Base-by-base conservation (phyloP, 2,888 invertebrate species). In the Tenthredo scrophulariae region DNA sequence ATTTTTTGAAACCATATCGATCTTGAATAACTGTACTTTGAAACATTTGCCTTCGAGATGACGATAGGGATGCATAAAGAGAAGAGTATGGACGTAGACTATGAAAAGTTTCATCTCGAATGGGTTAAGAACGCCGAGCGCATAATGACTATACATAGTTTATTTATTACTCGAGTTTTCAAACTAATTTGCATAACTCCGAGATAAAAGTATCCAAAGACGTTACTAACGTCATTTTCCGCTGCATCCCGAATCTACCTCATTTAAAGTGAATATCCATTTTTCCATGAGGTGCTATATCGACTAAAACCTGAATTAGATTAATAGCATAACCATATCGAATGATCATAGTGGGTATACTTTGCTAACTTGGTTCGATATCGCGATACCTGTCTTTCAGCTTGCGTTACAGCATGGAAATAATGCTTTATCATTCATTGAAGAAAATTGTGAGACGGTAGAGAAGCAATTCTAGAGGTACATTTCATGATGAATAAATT, bases 131-230 rank as follows among this genome's bases (percentile, higher is more conserved):
- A 83, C 43, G 70, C 46, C 29, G n/a, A 67, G 83, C 67, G 46
- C 33, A 83, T 67, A 70, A 83, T 43, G 46, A 50, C 67, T 83
- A 83, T 83, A 83, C 67, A 43, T 83, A 50, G 33, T 83, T 83
- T 83, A 83, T 83, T 83, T 83, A 83, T 67, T 40, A 83, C 83
- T 83, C 22, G 29, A 83, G 83, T 83, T 83, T 70, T 33, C 33
- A 18, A 83, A 83, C 83, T 83, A 83, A 83, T 70, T 83, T 83
- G 70, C 83, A 83, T 83, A 83, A 83, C 83, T 83, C 67, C 46
- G 33, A 46, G 83, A 83, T 67, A 46, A 83, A 83, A 83, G 83
- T 83, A 83, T 83, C 83, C 83, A 67, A 83, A 83, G 83, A 65
- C 54, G 67, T 83, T 70, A 50, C 46, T 26, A 50, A 70, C 83